Conservation (phyloP, 2,888 invertebrate genomes). For the Ectobius pallidus region DNA sequence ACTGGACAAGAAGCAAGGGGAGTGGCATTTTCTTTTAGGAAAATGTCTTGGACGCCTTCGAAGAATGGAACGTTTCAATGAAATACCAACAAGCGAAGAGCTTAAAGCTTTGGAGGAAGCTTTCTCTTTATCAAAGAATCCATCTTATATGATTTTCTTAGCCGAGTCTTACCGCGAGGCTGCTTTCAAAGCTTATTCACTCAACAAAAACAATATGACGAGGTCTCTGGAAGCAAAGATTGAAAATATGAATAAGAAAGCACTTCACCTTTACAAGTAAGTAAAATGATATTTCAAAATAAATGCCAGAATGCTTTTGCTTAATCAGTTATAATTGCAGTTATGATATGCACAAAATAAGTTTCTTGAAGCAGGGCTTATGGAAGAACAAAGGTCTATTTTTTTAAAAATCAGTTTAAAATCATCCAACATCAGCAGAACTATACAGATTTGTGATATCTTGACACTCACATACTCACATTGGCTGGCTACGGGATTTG, state of each 20-base stretch:
- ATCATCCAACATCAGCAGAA: neutral
- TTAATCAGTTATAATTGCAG: too few species aligned
- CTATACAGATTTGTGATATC: too few species aligned
- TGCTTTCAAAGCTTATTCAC: slow-evolving; percentile 14
- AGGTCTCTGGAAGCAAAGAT: neutral
- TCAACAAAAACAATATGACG: neutral
- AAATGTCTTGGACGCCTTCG: slow-evolving; percentile 34
- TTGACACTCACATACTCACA: too few species aligned
- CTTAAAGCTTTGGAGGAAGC: slow-evolving; percentile 32
- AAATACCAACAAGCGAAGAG: slow-evolving; percentile 25
- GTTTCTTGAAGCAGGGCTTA: too few species aligned
- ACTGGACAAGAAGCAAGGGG: slow-evolving; percentile 24
- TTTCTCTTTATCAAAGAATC: slow-evolving; percentile 8
- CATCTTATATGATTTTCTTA: slow-evolving; percentile 31
- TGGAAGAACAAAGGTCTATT: too few species aligned
- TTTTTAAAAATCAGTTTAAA: neutral
- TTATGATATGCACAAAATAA: too few species aligned
- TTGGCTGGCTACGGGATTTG: too few species aligned
- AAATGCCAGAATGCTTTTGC: too few species aligned
- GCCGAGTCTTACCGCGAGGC: slow-evolving; percentile 36
- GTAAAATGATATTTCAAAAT: too few species aligned
- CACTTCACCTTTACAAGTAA: slow-evolving; percentile 32
- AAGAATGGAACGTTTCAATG: neutral
- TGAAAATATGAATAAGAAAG: slow-evolving; percentile 10
- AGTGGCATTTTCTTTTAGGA: slow-evolving; percentile 35